These are phyloP conservation scores for Polyodon spathula DNA, from an alignment of 2,113 vertebrate genomes.

Conservation along the genomic window DNA sequence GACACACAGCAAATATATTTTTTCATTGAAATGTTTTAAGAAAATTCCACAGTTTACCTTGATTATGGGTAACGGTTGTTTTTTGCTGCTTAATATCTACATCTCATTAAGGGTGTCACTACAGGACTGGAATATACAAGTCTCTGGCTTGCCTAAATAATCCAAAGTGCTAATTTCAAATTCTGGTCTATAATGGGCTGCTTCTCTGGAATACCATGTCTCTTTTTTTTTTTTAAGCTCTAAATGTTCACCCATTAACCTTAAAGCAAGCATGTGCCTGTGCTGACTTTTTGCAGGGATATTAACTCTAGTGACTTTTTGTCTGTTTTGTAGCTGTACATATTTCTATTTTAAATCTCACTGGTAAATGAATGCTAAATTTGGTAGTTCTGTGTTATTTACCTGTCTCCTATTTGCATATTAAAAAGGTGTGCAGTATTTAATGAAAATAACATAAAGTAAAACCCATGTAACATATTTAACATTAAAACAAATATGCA, in stretches of 20 bases:
- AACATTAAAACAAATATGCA: constrained; percentile 16
- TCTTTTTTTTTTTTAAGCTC: constrained; percentile 40
- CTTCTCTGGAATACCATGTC: constrained; percentile 28
- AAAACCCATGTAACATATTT: constrained; percentile 13
- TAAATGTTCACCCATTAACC: constrained; percentile 58
- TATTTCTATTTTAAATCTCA: constrained; percentile 20
- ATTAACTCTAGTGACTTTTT: constrained; percentile 39
- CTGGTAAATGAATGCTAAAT: constrained; percentile 25
- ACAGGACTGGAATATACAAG: constrained; percentile 22
- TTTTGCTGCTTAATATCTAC: not conserved
- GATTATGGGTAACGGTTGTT: too few species aligned
- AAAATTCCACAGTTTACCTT: too few species aligned
- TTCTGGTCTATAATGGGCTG: constrained; percentile 23
- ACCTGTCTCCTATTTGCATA: constrained; percentile 18
- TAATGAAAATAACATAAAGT: not conserved
- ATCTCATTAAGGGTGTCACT: constrained; percentile 25
- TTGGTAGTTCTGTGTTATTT: constrained; percentile 9
- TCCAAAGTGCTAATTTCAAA: constrained; percentile 18
- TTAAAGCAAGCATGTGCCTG: constrained; percentile 53
- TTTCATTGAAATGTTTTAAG: too few species aligned
- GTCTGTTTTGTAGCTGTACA: not conserved
- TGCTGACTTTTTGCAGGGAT: constrained; percentile 56
- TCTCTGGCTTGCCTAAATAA: constrained; percentile 6
- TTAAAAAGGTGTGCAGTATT: constrained; percentile 11
- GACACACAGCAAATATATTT: too few species aligned